Percentiles rank a stretch among this genome's conserved stretches.
Evolutionary conservation across 2,797 vertebrate species (phyloP).

Genomic region (Siniperca undulata): DNA sequence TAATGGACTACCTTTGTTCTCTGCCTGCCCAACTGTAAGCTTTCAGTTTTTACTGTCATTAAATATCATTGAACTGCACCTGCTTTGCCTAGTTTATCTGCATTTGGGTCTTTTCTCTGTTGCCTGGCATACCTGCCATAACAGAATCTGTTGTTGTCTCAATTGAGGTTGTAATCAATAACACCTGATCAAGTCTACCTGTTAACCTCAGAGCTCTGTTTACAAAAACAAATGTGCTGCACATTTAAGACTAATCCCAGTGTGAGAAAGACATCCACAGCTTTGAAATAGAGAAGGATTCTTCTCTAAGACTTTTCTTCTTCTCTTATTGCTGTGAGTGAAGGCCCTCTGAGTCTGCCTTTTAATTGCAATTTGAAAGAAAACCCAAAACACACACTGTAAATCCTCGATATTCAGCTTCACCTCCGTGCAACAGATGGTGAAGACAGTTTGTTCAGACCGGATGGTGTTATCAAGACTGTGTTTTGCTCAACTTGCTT

Average conservation of each 20-base stretch:
- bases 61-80: too few relatives aligned
- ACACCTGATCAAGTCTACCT: background rate
- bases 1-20: too few relatives aligned
- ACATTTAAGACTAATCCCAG: background rate
- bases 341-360: background rate
- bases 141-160: background rate
- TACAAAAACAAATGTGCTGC: background rate
- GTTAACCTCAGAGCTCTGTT: too few relatives aligned
- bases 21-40: too few relatives aligned
- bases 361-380: conserved; percentile 1
- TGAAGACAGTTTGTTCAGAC: background rate
- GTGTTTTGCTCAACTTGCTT: background rate
- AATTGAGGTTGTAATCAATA: background rate
- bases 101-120: too few relatives aligned
- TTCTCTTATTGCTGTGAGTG: background rate
- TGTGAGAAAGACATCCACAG: background rate
- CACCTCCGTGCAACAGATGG: conserved; percentile 13
- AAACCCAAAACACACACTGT: background rate
- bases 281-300: background rate
- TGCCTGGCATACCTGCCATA: too few relatives aligned
- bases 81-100: too few relatives aligned
- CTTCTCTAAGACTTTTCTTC: too few relatives aligned
- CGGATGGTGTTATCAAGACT: too few relatives aligned
- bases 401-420: conserved; percentile 2
- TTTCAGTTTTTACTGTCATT: too few relatives aligned